phyloP scores from a whole-genome alignment of 2,888 invertebrate species.

The Lordiphosa andalusiaca region DNA sequence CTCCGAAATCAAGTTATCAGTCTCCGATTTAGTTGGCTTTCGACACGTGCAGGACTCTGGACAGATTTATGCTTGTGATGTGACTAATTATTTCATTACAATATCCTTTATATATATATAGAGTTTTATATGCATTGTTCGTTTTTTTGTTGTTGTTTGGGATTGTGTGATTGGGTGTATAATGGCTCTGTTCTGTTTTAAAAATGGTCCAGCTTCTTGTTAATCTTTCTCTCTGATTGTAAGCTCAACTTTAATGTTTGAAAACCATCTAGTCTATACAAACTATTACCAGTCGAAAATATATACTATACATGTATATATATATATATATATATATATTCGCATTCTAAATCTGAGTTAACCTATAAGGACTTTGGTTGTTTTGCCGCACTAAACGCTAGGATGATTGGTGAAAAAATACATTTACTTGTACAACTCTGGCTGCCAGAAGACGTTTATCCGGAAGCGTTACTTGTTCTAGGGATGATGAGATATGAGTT shows the following conservation, averaged over 20 bases:
- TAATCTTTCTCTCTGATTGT: slow-evolving; percentile 11
- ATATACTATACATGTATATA: slow-evolving; percentile 4
- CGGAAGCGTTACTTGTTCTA: too few relatives aligned
- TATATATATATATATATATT: slow-evolving; percentile 18
- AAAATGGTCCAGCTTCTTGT: too few relatives aligned
- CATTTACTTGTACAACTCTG: slow-evolving; percentile 40
- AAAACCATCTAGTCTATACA: slow-evolving; percentile 23
- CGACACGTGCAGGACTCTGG: too few relatives aligned
- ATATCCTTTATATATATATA: too few relatives aligned
- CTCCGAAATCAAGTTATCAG: too few relatives aligned
- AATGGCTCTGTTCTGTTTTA: too few relatives aligned
- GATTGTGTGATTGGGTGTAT: too few relatives aligned
- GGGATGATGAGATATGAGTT: slow-evolving; percentile 54
- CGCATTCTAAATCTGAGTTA: slow-evolving; percentile 40
- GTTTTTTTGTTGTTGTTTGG: not conserved
- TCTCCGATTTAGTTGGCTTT: too few relatives aligned
- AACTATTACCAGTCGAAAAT: slow-evolving; percentile 45
- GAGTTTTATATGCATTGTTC: not conserved
- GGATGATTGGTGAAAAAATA: slow-evolving; percentile 72
- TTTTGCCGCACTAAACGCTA: slow-evolving; percentile 69
- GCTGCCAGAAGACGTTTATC: not conserved
- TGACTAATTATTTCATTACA: too few relatives aligned
- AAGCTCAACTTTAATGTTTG: slow-evolving; percentile 34
- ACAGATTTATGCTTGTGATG: too few relatives aligned
- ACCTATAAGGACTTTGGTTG: slow-evolving; percentile 77